Evolutionary conservation across 2,888 invertebrate genomes (phyloP).

Genomic region (Oeneis ivallda): DNA sequence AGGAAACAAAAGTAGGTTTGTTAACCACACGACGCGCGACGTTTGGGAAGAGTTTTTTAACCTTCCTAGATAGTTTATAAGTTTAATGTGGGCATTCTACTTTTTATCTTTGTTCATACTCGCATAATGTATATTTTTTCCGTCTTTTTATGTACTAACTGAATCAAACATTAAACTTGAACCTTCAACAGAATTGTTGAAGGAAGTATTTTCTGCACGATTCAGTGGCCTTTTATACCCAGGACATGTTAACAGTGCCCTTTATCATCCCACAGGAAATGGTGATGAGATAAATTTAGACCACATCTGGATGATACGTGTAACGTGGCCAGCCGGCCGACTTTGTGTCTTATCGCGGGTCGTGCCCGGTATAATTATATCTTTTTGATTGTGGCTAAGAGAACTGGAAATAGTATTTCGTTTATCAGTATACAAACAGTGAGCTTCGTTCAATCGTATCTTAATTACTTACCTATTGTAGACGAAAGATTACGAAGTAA

Average conservation of each 20-base stretch:
- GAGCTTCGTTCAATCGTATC: constrained; percentile 1
- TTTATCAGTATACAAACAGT: constrained; percentile 17
- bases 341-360: constrained; percentile 59
- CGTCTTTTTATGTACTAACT: no score
- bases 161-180: no score
- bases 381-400: constrained; percentile 35
- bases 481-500: neutral
- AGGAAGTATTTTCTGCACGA: constrained; percentile 16
- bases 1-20: no score
- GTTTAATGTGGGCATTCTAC: no score
- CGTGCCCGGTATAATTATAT: constrained; percentile 50
- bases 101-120: no score
- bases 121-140: no score
- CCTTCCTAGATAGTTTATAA: no score
- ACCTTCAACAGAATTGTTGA: no score
- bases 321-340: constrained; percentile 47
- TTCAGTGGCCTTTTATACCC: constrained; percentile 45
- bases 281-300: constrained; percentile 56
- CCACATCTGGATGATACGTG: constrained; percentile 44
- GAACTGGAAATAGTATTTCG: constrained; percentile 25
- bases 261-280: constrained; percentile 59
- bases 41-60: no score
- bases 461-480: constrained; percentile 9
- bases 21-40: no score
- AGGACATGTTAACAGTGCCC: constrained; percentile 50